Evolutionary conservation across 2,113 vertebrate genomes (phyloP), one percentile per base, ranked within the genome.

Genomic region (Fregata magnificens): DNA sequence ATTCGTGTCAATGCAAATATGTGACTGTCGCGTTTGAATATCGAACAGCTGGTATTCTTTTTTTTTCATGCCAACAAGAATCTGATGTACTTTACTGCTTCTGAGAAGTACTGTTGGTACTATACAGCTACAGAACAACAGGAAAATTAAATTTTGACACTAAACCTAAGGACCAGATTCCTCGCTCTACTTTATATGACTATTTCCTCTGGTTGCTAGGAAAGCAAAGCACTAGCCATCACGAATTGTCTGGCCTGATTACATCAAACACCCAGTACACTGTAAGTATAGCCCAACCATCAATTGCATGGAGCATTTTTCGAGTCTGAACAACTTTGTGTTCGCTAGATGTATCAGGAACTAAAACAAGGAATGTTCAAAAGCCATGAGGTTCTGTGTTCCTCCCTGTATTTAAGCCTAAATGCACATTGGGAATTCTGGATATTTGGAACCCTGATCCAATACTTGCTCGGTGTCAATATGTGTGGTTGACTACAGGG

Each of bases 1-100:
- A 91, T 95, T 97, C 73, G 78, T 84, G 70, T 87, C 87, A 95
- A 62, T 90, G 88, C 85, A 97, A 96, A 96, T 95, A 95, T 88
- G 50, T 72, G 81, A 78, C 67, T 82, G 72, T 47, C 31, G 0
- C 91, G 59, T 93, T 94, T 96, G 76, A 88, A 70, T 93, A 89
- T 71, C 1, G 11, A 94, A 62, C 24, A 91, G 49, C 34, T 86
- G 45, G 18, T 62, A 40, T 80, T 78, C 16, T 49, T 63, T 20
- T 58, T 84, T 73, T 73, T 52, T 22, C 3, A 38, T 61, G 10
- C 24, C 45, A 73, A 70, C 9, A 45, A 79, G 63, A 59, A 78
- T 71, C 34, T 69, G 20, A 87, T 80, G 19, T 29, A 73, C 62
- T 91, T 94, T 79, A 38, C 40, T 82, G 49, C 31, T 88, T 82